Conservation (phyloP, 2,113 vertebrate genomes). For the Larimichthys crocea region DNA sequence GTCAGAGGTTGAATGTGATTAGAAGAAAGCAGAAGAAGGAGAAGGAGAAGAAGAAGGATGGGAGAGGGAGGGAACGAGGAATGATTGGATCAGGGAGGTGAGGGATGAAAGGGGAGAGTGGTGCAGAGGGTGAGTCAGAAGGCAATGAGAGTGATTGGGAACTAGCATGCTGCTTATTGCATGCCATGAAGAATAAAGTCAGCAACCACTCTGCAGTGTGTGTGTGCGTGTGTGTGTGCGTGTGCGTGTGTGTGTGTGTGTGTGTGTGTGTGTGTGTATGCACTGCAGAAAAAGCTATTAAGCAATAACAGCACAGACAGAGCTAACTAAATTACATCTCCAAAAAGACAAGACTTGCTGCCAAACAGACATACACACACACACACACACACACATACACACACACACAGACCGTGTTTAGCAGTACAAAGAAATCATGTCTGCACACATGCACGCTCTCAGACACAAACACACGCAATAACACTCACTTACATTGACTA, state of each 20-base stretch:
- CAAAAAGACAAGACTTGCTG: constrained; percentile 48
- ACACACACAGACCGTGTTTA: constrained; percentile 3
- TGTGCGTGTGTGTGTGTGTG: not conserved
- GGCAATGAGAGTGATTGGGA: constrained; percentile 57
- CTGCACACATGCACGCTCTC: not conserved
- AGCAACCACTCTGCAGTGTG: constrained; percentile 52
- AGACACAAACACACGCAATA: constrained; percentile 1
- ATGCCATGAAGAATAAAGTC: constrained; percentile 69
- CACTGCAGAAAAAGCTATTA: constrained; percentile 40
- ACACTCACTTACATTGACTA: constrained; percentile 45
- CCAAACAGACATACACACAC: constrained; percentile 19
- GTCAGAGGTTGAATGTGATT: constrained; percentile 66
- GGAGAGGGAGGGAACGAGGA: not conserved
- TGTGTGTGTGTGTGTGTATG: not conserved
- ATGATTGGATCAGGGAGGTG: constrained; percentile 43
- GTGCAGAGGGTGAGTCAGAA: constrained; percentile 59
- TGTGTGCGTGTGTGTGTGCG: constrained; percentile 10
- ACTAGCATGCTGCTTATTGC: constrained; percentile 72
- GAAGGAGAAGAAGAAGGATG: not conserved
- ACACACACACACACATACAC: constrained; percentile 28
- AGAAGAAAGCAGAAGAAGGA: constrained; percentile 19
- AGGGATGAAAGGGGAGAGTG: constrained; percentile 26
- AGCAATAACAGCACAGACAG: constrained; percentile 47
- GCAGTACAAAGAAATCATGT: not conserved
- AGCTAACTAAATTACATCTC: constrained; percentile 52